Conservation (phyloP, 1,140 invertebrate species). For the Papilio helenus region DNA sequence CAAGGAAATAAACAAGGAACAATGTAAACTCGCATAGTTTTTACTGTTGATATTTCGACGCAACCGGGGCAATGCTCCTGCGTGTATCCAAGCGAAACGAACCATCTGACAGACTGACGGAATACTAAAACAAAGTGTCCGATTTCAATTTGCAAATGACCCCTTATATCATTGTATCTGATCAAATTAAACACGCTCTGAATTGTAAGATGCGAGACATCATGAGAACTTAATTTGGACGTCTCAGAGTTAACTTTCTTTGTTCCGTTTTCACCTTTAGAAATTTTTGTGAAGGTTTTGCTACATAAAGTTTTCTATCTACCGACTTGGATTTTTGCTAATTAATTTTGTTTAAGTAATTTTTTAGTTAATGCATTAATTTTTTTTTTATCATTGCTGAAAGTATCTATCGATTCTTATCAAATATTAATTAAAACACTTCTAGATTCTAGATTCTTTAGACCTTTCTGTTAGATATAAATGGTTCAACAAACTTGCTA, state of each 20-base stretch:
- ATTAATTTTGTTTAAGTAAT: not conserved
- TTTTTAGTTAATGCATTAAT: not conserved
- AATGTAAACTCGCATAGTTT: constrained; percentile 22
- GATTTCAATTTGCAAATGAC: constrained; percentile 38
- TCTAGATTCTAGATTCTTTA: no score
- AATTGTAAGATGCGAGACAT: constrained; percentile 32
- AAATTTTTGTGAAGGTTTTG: constrained; percentile 21
- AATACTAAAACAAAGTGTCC: constrained; percentile 38
- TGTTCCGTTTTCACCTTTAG: constrained; percentile 33
- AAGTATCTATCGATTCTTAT: no score
- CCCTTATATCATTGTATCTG: constrained; percentile 38
- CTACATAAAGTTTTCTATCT: not conserved
- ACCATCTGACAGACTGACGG: constrained; percentile 27
- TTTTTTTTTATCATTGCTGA: no score
- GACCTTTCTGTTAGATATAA: no score
- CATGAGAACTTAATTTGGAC: constrained; percentile 28
- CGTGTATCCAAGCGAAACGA: constrained; percentile 29
- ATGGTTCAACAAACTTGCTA: not conserved
- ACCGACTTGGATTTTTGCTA: not conserved
- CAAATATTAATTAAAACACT: no score
- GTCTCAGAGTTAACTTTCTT: constrained; percentile 27
- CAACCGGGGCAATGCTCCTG: constrained; percentile 27
- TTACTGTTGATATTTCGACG: constrained; percentile 24
- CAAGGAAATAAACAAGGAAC: constrained; percentile 16
- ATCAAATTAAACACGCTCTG: constrained; percentile 34